Conservation (phyloP, 1,140 invertebrate species). For the Tetramorium alpestre region DNA sequence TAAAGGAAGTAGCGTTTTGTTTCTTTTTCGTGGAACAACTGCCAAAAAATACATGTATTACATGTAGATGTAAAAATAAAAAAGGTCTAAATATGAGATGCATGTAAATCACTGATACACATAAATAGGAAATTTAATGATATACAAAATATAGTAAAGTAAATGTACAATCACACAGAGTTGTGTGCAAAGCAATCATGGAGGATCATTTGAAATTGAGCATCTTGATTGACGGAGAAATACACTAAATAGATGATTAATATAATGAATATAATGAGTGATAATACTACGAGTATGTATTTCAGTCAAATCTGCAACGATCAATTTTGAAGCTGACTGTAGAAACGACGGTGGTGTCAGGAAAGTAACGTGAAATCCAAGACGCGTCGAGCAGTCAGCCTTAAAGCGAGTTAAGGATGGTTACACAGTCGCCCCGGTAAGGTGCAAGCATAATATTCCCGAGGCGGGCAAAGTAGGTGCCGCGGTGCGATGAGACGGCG, state of each 20-base stretch:
- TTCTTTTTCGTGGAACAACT: neutral
- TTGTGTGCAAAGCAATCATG: neutral
- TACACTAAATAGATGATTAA: neutral
- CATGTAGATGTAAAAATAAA: neutral
- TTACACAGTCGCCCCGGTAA: constrained; percentile 74
- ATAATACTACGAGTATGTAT: too few species aligned
- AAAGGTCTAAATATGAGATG: neutral
- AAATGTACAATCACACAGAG: neutral
- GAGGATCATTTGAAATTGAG: neutral
- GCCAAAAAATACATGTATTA: neutral
- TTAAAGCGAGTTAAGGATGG: constrained; percentile 73
- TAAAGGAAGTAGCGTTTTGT: neutral
- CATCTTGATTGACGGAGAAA: neutral
- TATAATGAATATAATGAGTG: neutral
- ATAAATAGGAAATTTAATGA: neutral
- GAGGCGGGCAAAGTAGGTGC: constrained; percentile 78
- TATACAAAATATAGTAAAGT: neutral
- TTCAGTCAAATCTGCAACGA: neutral
- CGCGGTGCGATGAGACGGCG: constrained; percentile 67
- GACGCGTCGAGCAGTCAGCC: constrained; percentile 70
- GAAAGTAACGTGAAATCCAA: constrained; percentile 74
- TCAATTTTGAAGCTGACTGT: constrained; percentile 51
- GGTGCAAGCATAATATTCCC: constrained; percentile 81
- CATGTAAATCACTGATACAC: neutral
- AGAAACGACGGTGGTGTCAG: constrained; percentile 39